Percentiles rank a stretch among this genome's conserved stretches.
These are phyloP conservation scores for Drosophila tristis DNA, from an alignment of 1,140 invertebrate genomes.

Conservation along the genomic window DNA sequence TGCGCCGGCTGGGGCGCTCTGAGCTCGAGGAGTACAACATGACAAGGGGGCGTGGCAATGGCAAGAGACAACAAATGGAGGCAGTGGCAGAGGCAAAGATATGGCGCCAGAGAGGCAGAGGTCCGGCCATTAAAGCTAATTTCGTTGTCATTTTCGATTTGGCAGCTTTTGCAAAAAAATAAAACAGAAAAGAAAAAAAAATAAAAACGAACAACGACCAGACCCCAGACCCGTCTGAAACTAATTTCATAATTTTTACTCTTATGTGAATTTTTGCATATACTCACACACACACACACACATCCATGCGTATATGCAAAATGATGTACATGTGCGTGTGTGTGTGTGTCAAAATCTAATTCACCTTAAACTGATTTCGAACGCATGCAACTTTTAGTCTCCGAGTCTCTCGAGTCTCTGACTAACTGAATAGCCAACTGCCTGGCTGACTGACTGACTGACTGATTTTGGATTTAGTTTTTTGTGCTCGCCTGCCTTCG, in stretches of 20 bases:
- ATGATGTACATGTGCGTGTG: slow-evolving; percentile 11
- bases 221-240: slow-evolving; percentile 40
- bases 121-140: slow-evolving; percentile 60
- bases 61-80: slow-evolving; percentile 1
- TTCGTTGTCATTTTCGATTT: slow-evolving; percentile 75
- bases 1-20: not conserved
- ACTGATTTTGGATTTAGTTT: slow-evolving; percentile 39
- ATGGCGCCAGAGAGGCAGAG: slow-evolving; percentile 22
- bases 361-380: slow-evolving; percentile 82
- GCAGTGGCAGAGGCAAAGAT: not conserved
- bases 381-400: slow-evolving; percentile 70
- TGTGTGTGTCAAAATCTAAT: slow-evolving; percentile 78
- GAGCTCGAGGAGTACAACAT: not conserved
- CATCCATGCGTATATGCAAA: slow-evolving; percentile 15
- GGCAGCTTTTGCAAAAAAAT: slow-evolving; percentile 56
- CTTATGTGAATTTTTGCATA: slow-evolving; percentile 27
- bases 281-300: not conserved
- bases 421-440: too few species aligned
- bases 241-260: slow-evolving; percentile 71
- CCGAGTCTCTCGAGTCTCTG: slow-evolving; percentile 43
- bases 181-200: too few species aligned
- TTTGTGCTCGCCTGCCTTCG: slow-evolving; percentile 42
- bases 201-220: not conserved
- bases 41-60: slow-evolving; percentile 18
- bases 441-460: slow-evolving; percentile 37